phyloP scores from a whole-genome alignment of 2,797 vertebrate genomes.

The Alectoris magna region DNA sequence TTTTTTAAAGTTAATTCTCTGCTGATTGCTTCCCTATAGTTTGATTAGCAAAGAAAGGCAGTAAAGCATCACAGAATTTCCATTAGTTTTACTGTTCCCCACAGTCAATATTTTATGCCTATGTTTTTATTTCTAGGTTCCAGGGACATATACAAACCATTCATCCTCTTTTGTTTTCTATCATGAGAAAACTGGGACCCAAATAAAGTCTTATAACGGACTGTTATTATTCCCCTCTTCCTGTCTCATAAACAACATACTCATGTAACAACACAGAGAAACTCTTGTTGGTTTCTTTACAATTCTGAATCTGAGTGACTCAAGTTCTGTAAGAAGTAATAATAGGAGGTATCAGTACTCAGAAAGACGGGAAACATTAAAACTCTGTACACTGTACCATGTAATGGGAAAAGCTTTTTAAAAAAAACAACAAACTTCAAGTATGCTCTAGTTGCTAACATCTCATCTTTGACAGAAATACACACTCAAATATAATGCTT shows the following conservation, averaged over 20 bases:
- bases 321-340: not conserved
- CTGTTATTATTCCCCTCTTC: not conserved
- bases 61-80: conserved; percentile 46
- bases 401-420: not conserved
- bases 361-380: not conserved
- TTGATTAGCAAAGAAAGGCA: conserved; percentile 52
- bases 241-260: not conserved
- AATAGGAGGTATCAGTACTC: not conserved
- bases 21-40: conserved; percentile 31
- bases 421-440: not conserved
- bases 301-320: not conserved
- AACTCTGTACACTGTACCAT: not conserved
- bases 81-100: conserved; percentile 52
- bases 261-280: not conserved
- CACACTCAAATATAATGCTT: not conserved
- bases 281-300: not conserved
- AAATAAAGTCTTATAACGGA: not conserved
- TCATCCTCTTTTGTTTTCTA: conserved; percentile 23
- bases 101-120: conserved; percentile 12
- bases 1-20: conserved; percentile 10
- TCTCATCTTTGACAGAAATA: not conserved
- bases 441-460: not conserved
- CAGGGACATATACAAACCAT: conserved; percentile 15
- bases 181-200: not conserved
- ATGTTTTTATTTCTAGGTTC: conserved; percentile 29